Conservation (phyloP, 2,888 invertebrate genomes). For the Plagodis pulveraria region DNA sequence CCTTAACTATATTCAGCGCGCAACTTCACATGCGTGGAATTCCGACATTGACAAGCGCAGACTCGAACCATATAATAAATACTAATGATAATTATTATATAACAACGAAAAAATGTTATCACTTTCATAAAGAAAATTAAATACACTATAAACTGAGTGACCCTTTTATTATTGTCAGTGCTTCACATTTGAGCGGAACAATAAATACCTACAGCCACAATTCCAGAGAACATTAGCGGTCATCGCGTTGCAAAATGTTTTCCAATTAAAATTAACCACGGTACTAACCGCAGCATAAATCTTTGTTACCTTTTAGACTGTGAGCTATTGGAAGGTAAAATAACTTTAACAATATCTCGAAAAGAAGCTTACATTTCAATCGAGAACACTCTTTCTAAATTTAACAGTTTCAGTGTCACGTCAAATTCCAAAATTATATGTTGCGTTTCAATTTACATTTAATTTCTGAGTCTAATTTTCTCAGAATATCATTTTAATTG, state of each 20-base stretch:
- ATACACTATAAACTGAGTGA: neutral
- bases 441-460: no score
- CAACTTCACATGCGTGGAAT: no score
- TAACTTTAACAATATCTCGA: neutral
- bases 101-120: neutral
- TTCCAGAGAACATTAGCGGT: constrained; percentile 24
- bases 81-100: no score
- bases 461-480: no score
- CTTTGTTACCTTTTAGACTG: constrained; percentile 25
- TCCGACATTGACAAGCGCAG: no score
- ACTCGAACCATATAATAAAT: no score
- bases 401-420: no score
- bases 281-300: constrained; percentile 31
- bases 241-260: constrained; percentile 29
- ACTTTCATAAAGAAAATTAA: neutral
- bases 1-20: no score
- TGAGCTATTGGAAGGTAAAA: constrained; percentile 2
- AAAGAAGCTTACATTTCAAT: neutral
- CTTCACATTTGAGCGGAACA: constrained; percentile 6
- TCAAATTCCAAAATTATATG: no score
- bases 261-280: constrained; percentile 33
- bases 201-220: constrained; percentile 20
- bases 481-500: no score
- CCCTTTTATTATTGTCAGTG: neutral
- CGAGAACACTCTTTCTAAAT: no score